Evolutionary conservation across 2,888 invertebrate genomes (phyloP).

Genomic region (Lasioglossum oenotherae): DNA sequence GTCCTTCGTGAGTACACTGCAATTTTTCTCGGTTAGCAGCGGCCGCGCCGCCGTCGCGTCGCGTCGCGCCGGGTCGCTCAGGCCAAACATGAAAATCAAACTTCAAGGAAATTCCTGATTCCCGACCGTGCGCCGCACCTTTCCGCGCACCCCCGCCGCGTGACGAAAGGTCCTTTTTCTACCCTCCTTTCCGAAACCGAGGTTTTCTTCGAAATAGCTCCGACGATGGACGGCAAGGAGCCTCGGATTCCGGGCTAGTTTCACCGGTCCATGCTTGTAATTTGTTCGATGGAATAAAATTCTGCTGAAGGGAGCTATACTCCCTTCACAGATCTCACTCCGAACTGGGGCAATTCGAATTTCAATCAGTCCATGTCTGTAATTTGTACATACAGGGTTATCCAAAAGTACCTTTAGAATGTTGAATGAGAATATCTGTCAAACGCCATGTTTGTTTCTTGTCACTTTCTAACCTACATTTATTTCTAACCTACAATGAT

Average conservation of each 20-base stretch:
- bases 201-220: not conserved
- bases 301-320: not conserved
- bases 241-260: not conserved
- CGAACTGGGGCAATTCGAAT: not conserved
- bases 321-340: not conserved
- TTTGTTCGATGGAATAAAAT: not conserved
- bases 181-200: not conserved
- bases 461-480: no score
- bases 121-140: conserved; percentile 2
- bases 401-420: no score
- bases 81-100: conserved; percentile 58
- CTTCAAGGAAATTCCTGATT: conserved; percentile 48
- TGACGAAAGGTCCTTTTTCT: not conserved
- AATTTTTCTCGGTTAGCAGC: conserved; percentile 67
- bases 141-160: not conserved
- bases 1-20: conserved; percentile 63
- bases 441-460: no score
- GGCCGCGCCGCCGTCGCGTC: conserved; percentile 8
- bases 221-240: not conserved
- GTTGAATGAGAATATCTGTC: no score
- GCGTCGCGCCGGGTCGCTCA: conserved; percentile 38
- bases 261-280: not conserved
- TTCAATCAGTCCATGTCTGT: not conserved
- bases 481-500: no score
- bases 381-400: not conserved